These are phyloP conservation scores for Leptoclinus maculatus DNA, from an alignment of 2,797 vertebrate genomes.

Conservation along the genomic window DNA sequence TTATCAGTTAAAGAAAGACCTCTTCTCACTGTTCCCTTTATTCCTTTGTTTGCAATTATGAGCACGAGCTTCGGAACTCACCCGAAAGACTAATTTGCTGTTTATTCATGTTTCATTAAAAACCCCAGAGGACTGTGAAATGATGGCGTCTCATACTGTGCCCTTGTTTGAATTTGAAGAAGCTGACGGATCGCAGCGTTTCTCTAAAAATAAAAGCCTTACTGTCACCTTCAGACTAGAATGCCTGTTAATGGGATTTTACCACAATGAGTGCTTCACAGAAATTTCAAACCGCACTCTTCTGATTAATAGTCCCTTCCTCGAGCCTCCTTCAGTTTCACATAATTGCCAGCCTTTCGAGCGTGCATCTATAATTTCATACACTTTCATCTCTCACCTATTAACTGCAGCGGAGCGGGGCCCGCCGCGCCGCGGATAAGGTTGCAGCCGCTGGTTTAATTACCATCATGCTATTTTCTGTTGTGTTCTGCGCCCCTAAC, in stretches of 20 bases:
- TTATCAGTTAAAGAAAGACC: constrained; percentile 52
- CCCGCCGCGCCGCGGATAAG: constrained; percentile 70
- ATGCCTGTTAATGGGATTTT: constrained; percentile 72
- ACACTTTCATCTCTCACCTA: constrained; percentile 80
- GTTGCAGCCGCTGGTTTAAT: constrained; percentile 79
- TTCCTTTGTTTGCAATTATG: constrained; percentile 42
- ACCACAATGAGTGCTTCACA: constrained; percentile 59
- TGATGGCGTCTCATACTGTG: constrained; percentile 31
- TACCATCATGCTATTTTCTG: constrained; percentile 76
- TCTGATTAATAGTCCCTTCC: constrained; percentile 82
- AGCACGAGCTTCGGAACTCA: constrained; percentile 43
- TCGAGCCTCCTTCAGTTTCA: constrained; percentile 81
- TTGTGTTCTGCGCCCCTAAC: constrained; percentile 64
- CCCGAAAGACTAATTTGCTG: constrained; percentile 50
- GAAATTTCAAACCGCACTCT: constrained; percentile 71
- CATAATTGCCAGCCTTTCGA: constrained; percentile 80
- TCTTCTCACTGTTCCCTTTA: constrained; percentile 23
- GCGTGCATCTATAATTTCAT: constrained; percentile 84
- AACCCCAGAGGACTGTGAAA: constrained; percentile 41
- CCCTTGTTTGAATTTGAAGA: constrained; percentile 40
- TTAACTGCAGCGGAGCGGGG: constrained; percentile 71
- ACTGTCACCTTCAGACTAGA: constrained; percentile 70
- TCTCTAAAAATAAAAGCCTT: constrained; percentile 67
- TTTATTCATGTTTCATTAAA: constrained; percentile 65
- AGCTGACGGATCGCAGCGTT: constrained; percentile 37